Evolutionary conservation across 2,113 vertebrate genomes (phyloP), one percentile per base, ranked within the genome.

Genomic region (Symphodus melops): DNA sequence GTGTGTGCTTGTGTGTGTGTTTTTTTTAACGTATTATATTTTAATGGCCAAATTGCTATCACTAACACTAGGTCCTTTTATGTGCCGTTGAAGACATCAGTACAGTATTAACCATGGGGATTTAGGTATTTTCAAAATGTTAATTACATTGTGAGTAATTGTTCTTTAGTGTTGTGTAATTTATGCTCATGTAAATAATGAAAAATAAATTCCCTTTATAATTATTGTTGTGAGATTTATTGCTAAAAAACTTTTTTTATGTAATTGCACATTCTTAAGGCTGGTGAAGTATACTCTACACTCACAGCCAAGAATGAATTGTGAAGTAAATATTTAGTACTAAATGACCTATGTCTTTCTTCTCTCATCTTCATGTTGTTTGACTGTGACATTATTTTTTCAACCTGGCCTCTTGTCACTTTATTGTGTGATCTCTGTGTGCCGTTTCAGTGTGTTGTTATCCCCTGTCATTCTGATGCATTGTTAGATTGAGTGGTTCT

Each of bases 141-240:
- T 56, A 9, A 49, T 16, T 5, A 57, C 0, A 14, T 10, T 54
- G 0, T 0, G 28, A 74, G 39, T 71, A 77, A 73, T 70, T 66
- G n/a, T 17, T 68, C 10, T 64, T 66, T 63, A 60, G 6, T 86
- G 71, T 79, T 57, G 61, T 75, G 0, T 73, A 72, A 19, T 17
- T 58, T 83, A 25, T 72, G 51, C 72, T 66, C 1, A 52, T 41
- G 61, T 39, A 59, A 62, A 9, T 2, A 73, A 67, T 60, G 2
- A 61, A 23, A 65, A 49, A 33, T 33, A 70, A 64, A 41, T 11
- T 44, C 41, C 36, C 56, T 42, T 63, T 3, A 21, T 5, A 17
- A 10, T 33, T 9, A 3, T 68, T 53, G 12, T 61, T 11, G 57
- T 54, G 20, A 57, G 21, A 36, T 62, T 2, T 36, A 44, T n/a